These are phyloP conservation scores for Drosophila diplacantha DNA, from an alignment of 2,888 invertebrate genomes.

Conservation along the genomic window DNA sequence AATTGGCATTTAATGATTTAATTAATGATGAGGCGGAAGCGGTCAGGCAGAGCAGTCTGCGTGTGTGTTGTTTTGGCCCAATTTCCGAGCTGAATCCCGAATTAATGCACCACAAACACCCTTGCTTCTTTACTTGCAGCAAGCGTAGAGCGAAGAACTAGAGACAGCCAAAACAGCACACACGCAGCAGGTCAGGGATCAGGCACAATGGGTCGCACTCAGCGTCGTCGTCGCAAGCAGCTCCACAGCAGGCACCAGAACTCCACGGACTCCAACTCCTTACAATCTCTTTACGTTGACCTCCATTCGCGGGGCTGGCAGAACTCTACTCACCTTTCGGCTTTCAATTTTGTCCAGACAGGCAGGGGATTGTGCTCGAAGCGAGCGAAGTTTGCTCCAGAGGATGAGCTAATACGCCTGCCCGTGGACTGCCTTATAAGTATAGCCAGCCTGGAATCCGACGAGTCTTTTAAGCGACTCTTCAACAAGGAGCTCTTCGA, in stretches of 20 bases:
- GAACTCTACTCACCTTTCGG: constrained; percentile 80
- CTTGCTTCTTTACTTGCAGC: constrained; percentile 73
- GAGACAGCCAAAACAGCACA: constrained; percentile 58
- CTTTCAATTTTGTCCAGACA: constrained; percentile 82
- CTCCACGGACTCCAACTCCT: constrained; percentile 5
- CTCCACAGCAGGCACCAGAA: constrained; percentile 28
- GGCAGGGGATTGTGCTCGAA: constrained; percentile 87
- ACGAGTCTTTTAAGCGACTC: constrained; percentile 79
- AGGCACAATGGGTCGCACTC: constrained; percentile 69
- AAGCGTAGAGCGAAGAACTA: constrained; percentile 44
- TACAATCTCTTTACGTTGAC: constrained; percentile 59
- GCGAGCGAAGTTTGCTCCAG: constrained; percentile 77
- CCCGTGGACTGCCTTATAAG: constrained; percentile 82
- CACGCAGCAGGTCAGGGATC: constrained; percentile 27
- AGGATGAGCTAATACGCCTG: constrained; percentile 81
- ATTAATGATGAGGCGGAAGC: constrained; percentile 7
- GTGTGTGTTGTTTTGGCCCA: constrained; percentile 73
- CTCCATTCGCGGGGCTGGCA: constrained; percentile 79
- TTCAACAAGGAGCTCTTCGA: constrained; percentile 66
- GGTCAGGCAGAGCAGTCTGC: constrained; percentile 64
- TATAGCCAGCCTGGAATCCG: constrained; percentile 80
- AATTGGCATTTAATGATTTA: constrained; percentile 34
- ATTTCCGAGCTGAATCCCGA: constrained; percentile 22
- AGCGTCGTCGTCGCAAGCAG: constrained; percentile 52
- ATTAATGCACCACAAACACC: constrained; percentile 37